Conservation (phyloP, 2,888 invertebrate species). For the Leucophenga maculata region DNA sequence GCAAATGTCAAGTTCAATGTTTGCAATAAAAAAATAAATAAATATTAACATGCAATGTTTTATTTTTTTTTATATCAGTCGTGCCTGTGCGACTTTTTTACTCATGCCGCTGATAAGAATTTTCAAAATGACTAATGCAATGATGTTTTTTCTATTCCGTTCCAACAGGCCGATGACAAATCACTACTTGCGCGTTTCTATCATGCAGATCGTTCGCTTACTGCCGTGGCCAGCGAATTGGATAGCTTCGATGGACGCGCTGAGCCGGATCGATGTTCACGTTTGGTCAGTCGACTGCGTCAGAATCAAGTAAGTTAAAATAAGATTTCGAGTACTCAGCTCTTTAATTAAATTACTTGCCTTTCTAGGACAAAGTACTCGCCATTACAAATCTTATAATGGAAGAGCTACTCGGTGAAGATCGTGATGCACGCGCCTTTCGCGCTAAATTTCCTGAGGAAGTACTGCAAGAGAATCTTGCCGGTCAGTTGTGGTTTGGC, state of each 20-base stretch:
- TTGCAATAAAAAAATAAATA: neutral
- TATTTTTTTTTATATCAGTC: neutral
- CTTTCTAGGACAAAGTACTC: conserved; percentile 84
- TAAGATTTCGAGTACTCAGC: neutral
- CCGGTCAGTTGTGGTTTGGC: conserved; percentile 99
- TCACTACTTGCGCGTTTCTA: conserved; percentile 96
- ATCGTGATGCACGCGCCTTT: conserved; percentile 93
- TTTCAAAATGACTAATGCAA: neutral
- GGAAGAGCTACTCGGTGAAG: conserved; percentile 90
- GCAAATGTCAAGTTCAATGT: neutral
- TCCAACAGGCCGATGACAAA: conserved; percentile 89
- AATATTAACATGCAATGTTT: neutral
- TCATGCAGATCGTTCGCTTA: conserved; percentile 97
- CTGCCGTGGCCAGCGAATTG: conserved; percentile 94
- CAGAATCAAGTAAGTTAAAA: conserved; percentile 83
- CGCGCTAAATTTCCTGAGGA: conserved; percentile 99
- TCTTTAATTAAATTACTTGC: conserved; percentile 42
- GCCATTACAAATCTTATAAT: conserved; percentile 95
- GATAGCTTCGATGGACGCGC: conserved; percentile 99
- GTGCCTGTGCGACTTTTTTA: neutral
- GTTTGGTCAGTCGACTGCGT: conserved; percentile 93
- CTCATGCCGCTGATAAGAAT: conserved; percentile 1
- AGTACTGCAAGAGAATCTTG: conserved; percentile 96
- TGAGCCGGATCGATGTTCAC: conserved; percentile 96
- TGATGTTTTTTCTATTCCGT: conserved; percentile 9